These are phyloP conservation scores for Palythoa grandiflora DNA, from an alignment of 92 coral and sea anemone genomes.

Conservation along the genomic window DNA sequence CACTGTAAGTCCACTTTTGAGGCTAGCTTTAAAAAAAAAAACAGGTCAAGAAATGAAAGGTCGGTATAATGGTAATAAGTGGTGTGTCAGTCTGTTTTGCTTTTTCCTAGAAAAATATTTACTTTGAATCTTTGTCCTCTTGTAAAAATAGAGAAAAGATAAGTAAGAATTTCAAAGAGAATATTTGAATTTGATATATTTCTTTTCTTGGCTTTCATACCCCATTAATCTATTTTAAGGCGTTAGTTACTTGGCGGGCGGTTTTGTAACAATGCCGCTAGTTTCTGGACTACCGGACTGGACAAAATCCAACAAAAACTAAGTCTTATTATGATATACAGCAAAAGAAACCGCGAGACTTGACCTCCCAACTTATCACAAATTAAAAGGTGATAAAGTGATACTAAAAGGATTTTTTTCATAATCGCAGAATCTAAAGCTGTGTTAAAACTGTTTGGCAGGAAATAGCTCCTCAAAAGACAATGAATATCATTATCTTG, in stretches of 20 bases:
- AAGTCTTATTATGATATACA: neutral
- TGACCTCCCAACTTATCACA: constrained; percentile 22
- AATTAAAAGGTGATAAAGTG: constrained; percentile 22
- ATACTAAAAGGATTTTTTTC: neutral
- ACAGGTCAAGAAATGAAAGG: no score
- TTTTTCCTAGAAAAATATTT: neutral
- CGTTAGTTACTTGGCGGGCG: neutral
- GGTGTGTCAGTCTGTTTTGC: no score
- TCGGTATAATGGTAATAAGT: no score
- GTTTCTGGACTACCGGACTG: neutral
- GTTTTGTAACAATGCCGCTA: neutral
- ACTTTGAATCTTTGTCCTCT: neutral
- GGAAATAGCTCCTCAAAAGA: constrained; percentile 27
- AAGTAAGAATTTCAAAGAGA: neutral
- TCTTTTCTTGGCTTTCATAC: neutral
- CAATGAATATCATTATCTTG: neutral
- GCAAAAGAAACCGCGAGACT: constrained; percentile 40
- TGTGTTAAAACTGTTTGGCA: neutral
- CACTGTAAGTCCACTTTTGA: no score
- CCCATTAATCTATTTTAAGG: neutral
- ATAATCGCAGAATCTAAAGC: constrained; percentile 19
- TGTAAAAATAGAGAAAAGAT: neutral
- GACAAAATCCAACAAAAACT: neutral
- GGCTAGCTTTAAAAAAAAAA: no score
- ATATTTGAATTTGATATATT: neutral